phyloP scores from a whole-genome alignment of 2,797 vertebrate genomes.

The Choloepus didactylus region DNA sequence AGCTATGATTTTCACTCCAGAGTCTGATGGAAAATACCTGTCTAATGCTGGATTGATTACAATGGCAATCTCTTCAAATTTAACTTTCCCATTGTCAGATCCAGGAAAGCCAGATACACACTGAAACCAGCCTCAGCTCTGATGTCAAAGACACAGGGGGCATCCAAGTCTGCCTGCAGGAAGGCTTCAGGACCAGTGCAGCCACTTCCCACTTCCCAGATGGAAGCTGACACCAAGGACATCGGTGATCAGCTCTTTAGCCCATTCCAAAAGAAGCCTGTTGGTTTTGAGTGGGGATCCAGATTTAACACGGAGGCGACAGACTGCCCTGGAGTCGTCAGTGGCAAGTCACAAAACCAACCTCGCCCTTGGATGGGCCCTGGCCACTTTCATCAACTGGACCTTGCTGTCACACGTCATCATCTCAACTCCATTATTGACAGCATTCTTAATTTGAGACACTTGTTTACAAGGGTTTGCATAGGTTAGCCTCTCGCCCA shows the following conservation, averaged over 20 bases:
- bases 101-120: slow-evolving; percentile 97
- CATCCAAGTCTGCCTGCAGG: slow-evolving; percentile 94
- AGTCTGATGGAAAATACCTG: slow-evolving; percentile 94
- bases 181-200: slow-evolving; percentile 96
- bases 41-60: slow-evolving; percentile 96
- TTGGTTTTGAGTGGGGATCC: slow-evolving; percentile 95
- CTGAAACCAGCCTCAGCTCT: slow-evolving; percentile 95
- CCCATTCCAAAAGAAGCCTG: slow-evolving; percentile 94
- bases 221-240: slow-evolving; percentile 97
- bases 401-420: slow-evolving; percentile 99
- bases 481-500: slow-evolving; percentile 96
- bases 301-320: slow-evolving; percentile 97
- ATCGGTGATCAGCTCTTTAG: slow-evolving; percentile 94
- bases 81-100: slow-evolving; percentile 95
- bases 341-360: slow-evolving; percentile 97
- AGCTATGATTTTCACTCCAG: slow-evolving; percentile 93
- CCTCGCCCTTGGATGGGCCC: slow-evolving; percentile 95
- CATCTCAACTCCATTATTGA: slow-evolving; percentile 95
- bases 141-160: slow-evolving; percentile 97
- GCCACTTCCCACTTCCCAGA: slow-evolving; percentile 98
- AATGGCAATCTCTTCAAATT: slow-evolving; percentile 97
- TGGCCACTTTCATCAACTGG: slow-evolving; percentile 97
- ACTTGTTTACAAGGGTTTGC: slow-evolving; percentile 99
- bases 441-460: slow-evolving; percentile 98
- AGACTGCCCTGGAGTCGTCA: slow-evolving; percentile 97